These are phyloP conservation scores for Ceratotherium simum DNA, from an alignment of 2,113 vertebrate species.

Conservation along the genomic window DNA sequence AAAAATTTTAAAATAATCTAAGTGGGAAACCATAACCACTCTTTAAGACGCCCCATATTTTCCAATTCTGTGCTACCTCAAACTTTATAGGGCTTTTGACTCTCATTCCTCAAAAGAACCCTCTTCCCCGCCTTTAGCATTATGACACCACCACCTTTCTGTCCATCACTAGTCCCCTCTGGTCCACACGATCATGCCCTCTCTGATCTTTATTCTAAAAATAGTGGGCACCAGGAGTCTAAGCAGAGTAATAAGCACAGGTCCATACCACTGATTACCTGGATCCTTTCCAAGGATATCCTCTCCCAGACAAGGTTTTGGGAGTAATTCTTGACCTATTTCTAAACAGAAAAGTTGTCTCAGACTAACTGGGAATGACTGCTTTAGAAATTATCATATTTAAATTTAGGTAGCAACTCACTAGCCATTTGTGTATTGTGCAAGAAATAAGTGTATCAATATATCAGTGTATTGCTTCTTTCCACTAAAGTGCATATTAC, in stretches of 20 bases:
- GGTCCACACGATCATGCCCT: no score
- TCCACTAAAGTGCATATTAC: background rate
- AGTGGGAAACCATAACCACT: background rate
- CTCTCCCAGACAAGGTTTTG: background rate
- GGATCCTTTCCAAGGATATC: background rate
- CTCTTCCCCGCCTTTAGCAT: accelerated
- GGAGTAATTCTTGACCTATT: background rate
- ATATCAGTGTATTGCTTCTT: background rate
- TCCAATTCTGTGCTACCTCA: background rate
- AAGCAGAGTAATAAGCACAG: background rate
- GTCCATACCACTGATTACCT: background rate
- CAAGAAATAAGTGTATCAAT: background rate
- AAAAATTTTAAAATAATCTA: background rate
- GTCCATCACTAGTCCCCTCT: background rate
- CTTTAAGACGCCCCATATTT: background rate
- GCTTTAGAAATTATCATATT: background rate
- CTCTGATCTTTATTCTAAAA: background rate
- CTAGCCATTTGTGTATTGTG: background rate
- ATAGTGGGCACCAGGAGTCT: background rate
- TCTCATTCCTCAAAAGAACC: background rate
- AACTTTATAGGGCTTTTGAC: background rate
- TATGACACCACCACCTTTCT: background rate
- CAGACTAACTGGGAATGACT: background rate
- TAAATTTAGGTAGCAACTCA: background rate
- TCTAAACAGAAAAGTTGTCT: background rate